Evolutionary conservation across 2,888 invertebrate genomes (phyloP).

Genomic region (Lepeophtheirus nordmannii): DNA sequence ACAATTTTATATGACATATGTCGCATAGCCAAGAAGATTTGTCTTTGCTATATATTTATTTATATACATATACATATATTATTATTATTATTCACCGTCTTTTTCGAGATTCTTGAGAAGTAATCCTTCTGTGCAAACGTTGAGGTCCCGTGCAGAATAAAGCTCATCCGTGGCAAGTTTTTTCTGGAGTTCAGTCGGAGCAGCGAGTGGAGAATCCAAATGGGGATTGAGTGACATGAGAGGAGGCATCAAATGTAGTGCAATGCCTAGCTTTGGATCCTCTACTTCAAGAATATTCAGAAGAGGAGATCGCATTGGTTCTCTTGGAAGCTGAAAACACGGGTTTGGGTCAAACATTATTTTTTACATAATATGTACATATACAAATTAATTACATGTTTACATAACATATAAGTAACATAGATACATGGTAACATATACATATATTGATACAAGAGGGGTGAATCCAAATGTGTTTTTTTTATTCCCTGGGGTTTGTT

Average conservation of each 20-base stretch:
- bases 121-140: constrained; percentile 24
- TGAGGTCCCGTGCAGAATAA: constrained; percentile 11
- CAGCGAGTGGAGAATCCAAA: constrained; percentile 63
- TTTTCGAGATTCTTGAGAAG: constrained; percentile 26
- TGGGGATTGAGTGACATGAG: constrained; percentile 69
- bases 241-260: constrained; percentile 77
- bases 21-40: background rate
- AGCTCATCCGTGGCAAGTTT: constrained; percentile 29
- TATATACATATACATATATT: too few species aligned
- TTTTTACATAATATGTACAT: too few species aligned
- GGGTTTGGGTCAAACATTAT: too few species aligned
- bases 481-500: too few species aligned
- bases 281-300: constrained; percentile 60
- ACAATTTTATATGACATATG: background rate
- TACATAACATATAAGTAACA: too few species aligned
- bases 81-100: constrained; percentile 21
- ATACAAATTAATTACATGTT: too few species aligned
- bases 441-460: too few species aligned
- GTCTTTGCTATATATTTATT: too few species aligned
- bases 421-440: too few species aligned
- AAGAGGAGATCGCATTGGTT: constrained; percentile 12
- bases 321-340: constrained; percentile 15
- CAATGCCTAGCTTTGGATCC: constrained; percentile 70
- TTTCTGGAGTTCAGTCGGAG: constrained; percentile 60
- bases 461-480: too few species aligned